These are phyloP conservation scores for Drosophila greeni DNA, from an alignment of 2,888 invertebrate genomes.

Conservation along the genomic window DNA sequence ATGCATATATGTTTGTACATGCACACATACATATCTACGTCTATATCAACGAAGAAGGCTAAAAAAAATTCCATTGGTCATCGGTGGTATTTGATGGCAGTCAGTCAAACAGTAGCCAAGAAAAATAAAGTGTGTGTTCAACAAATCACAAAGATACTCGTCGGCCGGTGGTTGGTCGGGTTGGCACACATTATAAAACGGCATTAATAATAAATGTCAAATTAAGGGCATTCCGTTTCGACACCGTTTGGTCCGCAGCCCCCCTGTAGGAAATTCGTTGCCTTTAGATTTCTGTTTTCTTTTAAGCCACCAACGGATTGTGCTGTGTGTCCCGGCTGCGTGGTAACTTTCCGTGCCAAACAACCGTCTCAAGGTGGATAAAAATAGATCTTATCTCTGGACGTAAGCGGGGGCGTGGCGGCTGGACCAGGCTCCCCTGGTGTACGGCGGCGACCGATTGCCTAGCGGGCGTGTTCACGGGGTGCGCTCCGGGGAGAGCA, in stretches of 20 bases:
- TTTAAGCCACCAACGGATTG: background rate
- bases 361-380: background rate
- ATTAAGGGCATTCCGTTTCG: conserved; percentile 65
- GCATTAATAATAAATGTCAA: conserved; percentile 57
- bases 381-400: background rate
- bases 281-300: too few relatives aligned
- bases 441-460: conserved; percentile 3
- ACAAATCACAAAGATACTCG: conserved; percentile 46
- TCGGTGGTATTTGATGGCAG: background rate
- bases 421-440: background rate
- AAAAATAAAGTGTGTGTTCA: conserved; percentile 17
- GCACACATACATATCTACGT: background rate
- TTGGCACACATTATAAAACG: conserved; percentile 30
- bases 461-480: conserved; percentile 12
- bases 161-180: conserved; percentile 1
- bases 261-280: conserved; percentile 54
- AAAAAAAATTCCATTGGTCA: conserved; percentile 5
- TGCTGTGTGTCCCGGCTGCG: conserved; percentile 1
- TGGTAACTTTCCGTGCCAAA: conserved; percentile 7
- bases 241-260: conserved; percentile 10
- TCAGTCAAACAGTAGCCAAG: conserved; percentile 2
- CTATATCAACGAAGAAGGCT: background rate
- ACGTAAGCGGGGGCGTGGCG: conserved; percentile 6
- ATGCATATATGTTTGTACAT: background rate
- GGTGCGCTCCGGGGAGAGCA: conserved; percentile 2